Conservation (phyloP, 53 echinoderm and acorn worm genomes). For the Henricia sp. region DNA sequence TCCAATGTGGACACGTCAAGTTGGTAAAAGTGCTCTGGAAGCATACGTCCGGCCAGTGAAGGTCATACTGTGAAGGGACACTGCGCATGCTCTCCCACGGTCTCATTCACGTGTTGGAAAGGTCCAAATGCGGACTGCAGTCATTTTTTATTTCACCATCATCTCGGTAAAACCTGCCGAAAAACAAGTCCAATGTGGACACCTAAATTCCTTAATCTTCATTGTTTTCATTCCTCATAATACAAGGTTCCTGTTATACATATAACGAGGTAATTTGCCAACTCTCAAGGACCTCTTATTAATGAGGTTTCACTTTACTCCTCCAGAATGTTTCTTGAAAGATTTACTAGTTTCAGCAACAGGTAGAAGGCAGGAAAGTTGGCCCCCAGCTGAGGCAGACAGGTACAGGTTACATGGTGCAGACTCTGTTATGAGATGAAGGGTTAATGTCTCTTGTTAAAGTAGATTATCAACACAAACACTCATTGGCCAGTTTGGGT, state of each 20-base stretch:
- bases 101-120: no score
- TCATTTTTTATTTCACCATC: no score
- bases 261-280: not conserved
- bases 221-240: not conserved
- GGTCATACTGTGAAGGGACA: no score
- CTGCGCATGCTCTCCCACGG: no score
- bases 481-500: conserved; percentile 30
- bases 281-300: not conserved
- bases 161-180: no score
- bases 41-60: no score
- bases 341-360: conserved; percentile 11
- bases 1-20: no score
- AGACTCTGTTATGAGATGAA: not conserved
- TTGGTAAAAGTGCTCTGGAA: no score
- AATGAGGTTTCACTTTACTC: not conserved
- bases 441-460: not conserved
- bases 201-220: not conserved
- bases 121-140: no score
- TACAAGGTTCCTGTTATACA: not conserved
- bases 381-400: conserved; percentile 11
- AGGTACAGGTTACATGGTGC: not conserved
- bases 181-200: no score
- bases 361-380: not conserved
- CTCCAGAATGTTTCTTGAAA: not conserved
- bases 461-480: conserved; percentile 27